These are phyloP conservation scores for Galerucella calmariensis DNA, from an alignment of 2,888 invertebrate species.

Conservation along the genomic window DNA sequence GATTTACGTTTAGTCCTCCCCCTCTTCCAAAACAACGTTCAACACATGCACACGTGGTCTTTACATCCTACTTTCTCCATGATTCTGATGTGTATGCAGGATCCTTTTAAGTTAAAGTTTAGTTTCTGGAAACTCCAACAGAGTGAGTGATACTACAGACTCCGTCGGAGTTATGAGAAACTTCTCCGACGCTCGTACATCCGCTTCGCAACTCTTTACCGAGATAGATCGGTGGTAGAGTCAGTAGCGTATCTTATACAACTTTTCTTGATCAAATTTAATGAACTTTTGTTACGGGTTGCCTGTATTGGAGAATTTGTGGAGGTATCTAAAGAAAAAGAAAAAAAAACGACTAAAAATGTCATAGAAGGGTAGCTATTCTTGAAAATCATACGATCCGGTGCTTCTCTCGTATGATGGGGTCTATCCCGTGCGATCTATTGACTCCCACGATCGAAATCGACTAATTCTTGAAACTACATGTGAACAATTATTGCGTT, in stretches of 20 bases:
- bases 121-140: constrained; percentile 44
- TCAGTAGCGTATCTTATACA: not conserved
- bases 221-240: not conserved
- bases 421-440: too few relatives aligned
- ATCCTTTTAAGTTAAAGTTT: constrained; percentile 37
- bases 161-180: constrained; percentile 30
- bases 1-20: not conserved
- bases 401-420: too few relatives aligned
- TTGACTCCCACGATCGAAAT: too few relatives aligned
- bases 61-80: constrained; percentile 10
- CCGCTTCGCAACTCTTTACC: constrained; percentile 16
- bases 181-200: constrained; percentile 26
- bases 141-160: constrained; percentile 43
- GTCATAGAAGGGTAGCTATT: too few relatives aligned
- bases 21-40: constrained; percentile 5
- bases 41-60: constrained; percentile 16
- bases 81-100: constrained; percentile 28
- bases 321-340: too few relatives aligned
- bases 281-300: too few relatives aligned
- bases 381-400: too few relatives aligned
- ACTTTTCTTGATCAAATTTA: not conserved
- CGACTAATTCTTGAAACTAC: too few relatives aligned
- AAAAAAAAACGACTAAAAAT: too few relatives aligned
- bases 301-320: too few relatives aligned
- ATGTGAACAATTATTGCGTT: too few relatives aligned